Evolutionary conservation across 2,888 invertebrate species (phyloP), one percentile per base, ranked within the genome.

Genomic region (Gasteruption jaculator): DNA sequence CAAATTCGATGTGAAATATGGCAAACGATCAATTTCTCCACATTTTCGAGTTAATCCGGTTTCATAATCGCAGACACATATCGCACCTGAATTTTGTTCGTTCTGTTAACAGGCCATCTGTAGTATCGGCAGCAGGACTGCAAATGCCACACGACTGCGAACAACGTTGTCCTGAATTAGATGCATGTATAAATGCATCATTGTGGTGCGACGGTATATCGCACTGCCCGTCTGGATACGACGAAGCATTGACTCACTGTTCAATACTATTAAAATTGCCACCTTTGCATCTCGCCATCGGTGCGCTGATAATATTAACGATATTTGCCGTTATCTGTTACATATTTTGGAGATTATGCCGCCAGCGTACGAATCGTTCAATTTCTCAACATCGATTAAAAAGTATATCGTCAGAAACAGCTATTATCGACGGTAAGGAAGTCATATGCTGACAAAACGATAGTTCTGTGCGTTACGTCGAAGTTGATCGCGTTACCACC

Each of bases 391-490:
- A 86, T 53, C 79, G 87, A 4, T 78, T 88, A 46, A 87, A 87
- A 67, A 87, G 87, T 53, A 75, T 88, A 37, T 86, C 86, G 43
- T 84, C 85, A 19, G 89, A 89, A 72, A 87, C 88, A 52, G 87
- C 86, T 51, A 86, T 87, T 49, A 81, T 88, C 60, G 88, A 87
- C 60, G 87, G 87, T 61, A 89, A 89, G 72, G 89, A 88, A 73
- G 86, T 89, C 75, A 88, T 90, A 81, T 89, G 90, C 90, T 91
- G 91, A 91, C 90, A 88, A 80, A 88, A 84, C 85, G 89, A 90
- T 81, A 87, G 87, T 86, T 89, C 90, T 83, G 90, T 89, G 76
- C 86, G 89, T 70, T 91, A 90, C 73, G 87, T 90, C 69, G 90
- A 91, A 74, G 83, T 91, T 60, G 91, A 91, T 72, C 81, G 90